Conservation (phyloP, 1,140 invertebrate species). For the Eueides isabella region DNA sequence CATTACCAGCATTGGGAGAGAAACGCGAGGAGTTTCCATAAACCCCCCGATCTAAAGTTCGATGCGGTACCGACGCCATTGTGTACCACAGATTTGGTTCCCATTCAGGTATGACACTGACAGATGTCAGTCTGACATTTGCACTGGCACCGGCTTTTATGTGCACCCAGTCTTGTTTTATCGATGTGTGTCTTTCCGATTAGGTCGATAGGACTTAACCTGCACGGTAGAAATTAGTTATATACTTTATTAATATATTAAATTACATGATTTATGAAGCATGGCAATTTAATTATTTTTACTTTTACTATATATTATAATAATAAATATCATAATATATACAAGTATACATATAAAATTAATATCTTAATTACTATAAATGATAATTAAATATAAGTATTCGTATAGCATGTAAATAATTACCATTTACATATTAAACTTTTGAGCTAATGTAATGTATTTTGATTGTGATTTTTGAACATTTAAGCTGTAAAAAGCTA, state of each 20-base stretch:
- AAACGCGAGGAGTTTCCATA: conserved; percentile 77
- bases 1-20: conserved; percentile 77
- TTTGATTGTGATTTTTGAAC: conserved; percentile 33
- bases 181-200: conserved; percentile 53
- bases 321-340: conserved; percentile 20
- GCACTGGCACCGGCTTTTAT: conserved; percentile 73
- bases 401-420: conserved; percentile 29
- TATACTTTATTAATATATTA: conserved; percentile 27
- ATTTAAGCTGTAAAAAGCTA: conserved; percentile 24
- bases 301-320: neutral
- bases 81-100: conserved; percentile 86
- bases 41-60: conserved; percentile 80
- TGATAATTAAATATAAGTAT: conserved; percentile 28
- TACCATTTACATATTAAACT: neutral
- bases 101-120: conserved; percentile 85
- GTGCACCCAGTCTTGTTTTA: conserved; percentile 63
- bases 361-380: conserved; percentile 38
- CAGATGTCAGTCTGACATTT: conserved; percentile 39
- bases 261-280: neutral
- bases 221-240: conserved; percentile 61
- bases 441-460: conserved; percentile 23
- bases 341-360: conserved; percentile 31
- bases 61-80: conserved; percentile 71
- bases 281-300: conserved; percentile 27
- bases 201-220: conserved; percentile 35